These are phyloP conservation scores for Epicampocera succincta DNA, from an alignment of 2,888 invertebrate species.

Conservation along the genomic window DNA sequence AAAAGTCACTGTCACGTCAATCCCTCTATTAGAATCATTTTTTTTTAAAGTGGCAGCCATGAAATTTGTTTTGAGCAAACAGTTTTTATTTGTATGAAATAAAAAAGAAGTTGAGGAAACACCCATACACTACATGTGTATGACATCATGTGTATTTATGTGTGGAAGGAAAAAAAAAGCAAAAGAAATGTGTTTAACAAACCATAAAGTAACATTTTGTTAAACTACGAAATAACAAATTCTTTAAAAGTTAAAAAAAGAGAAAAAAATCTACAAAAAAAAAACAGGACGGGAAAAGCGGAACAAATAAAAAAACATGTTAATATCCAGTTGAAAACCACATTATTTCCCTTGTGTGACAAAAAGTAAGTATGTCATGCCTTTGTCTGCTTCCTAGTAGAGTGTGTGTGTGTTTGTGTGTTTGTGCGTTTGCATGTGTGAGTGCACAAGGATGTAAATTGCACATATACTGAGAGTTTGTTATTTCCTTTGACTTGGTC, in stretches of 20 bases:
- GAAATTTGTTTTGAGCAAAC: too few species aligned
- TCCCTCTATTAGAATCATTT: too few species aligned
- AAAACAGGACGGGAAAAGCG: background rate
- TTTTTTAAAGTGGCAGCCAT: too few species aligned
- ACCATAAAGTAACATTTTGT: slow-evolving; percentile 52
- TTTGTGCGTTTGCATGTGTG: background rate
- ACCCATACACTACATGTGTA: background rate
- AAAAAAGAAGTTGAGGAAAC: background rate
- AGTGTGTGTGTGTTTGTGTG: background rate
- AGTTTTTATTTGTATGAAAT: too few species aligned
- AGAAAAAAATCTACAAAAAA: background rate
- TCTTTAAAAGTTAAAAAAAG: slow-evolving; percentile 4
- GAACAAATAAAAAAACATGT: slow-evolving; percentile 43
- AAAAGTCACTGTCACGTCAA: too few species aligned
- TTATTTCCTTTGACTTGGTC: slow-evolving; percentile 31
- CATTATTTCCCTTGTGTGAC: slow-evolving; percentile 59
- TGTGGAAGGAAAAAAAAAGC: background rate
- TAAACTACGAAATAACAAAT: slow-evolving; percentile 36
- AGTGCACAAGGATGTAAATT: slow-evolving; percentile 11
- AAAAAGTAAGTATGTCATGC: slow-evolving; percentile 4
- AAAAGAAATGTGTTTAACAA: slow-evolving; percentile 54
- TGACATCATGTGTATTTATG: slow-evolving; percentile 18
- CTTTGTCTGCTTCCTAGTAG: background rate
- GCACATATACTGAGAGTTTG: slow-evolving; percentile 23
- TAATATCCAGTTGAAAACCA: slow-evolving; percentile 60